Evolutionary conservation across 23 tunicate genomes (phyloP), one percentile per base, ranked within the genome.

Genomic region (Diplosoma virens): DNA sequence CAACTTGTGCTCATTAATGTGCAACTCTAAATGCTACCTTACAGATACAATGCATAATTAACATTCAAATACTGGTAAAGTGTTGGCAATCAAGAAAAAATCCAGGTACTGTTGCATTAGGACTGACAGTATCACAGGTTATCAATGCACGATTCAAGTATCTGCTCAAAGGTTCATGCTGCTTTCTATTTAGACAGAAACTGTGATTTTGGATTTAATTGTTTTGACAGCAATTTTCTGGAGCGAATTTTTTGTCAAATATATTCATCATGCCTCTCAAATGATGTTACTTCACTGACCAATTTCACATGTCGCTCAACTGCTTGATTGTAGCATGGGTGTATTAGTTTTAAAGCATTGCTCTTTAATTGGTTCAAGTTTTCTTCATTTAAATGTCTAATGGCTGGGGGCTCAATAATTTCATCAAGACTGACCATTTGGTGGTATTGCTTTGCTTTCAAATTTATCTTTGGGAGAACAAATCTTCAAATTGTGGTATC

Each of bases 391-490:
- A 55, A 9, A 55, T 55, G 22, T 18, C 61, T 55, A 55, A 55
- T 55, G 61, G 61, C 61, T 9, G 61, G 61, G 22, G 61, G 61
- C 61, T 55, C 17, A 4, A 25, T 55, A 55, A 55, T 55, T 55
- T 55, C 61, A 11, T 55, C 23, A 55, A 18, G 61, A 55, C 61
- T 55, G 61, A 55, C 61, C 61, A 9, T 55, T 55, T 55, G 61
- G 23, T 55, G 61, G 22, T 55, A 55, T 55, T 55, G 61, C 61
- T 55, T 55, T 55, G 61, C 61, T 55, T 55, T n/a, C n/a, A n/a
- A n/a, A n/a, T n/a, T n/a, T n/a, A n/a, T n/a, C n/a, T n/a, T n/a
- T n/a, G n/a, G 17, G 4, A 55, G 23, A 55, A 9, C 23, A 4
- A 55, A 9, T 18, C 23, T 55, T 41, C 14, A 14, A 41, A 41